A percentile compares a stretch with the other conserved stretches of the same genome.
Evolutionary conservation across 2,888 invertebrate species (phyloP).

Genomic region (Pterostichus niger): DNA sequence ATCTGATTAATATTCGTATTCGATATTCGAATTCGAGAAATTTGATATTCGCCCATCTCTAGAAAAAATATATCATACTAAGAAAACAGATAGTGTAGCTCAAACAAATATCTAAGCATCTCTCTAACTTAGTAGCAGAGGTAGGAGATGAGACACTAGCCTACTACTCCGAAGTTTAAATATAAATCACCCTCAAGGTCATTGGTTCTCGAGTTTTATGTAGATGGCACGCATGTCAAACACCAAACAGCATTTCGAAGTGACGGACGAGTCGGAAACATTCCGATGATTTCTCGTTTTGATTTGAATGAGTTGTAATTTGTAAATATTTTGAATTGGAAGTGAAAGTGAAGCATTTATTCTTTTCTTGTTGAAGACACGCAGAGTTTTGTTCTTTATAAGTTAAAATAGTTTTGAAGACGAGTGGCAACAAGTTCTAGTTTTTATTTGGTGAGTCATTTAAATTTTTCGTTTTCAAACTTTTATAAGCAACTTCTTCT

Average conservation of each 20-base stretch:
- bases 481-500: too few relatives aligned
- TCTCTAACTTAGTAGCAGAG: neutral
- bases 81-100: too few relatives aligned
- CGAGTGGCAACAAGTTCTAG: too few relatives aligned
- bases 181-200: slow-evolving; percentile 40
- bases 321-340: slow-evolving; percentile 27
- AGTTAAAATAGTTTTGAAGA: neutral
- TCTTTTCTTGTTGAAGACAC: neutral
- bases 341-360: neutral
- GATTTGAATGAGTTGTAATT: neutral
- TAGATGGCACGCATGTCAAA: slow-evolving; percentile 37
- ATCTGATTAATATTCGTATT: too few relatives aligned
- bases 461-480: too few relatives aligned
- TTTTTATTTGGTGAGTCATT: too few relatives aligned
- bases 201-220: neutral
- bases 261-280: neutral
- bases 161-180: slow-evolving; percentile 9
- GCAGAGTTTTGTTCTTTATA: neutral
- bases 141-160: neutral
- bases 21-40: too few relatives aligned
- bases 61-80: too few relatives aligned
- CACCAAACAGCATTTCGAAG: neutral
- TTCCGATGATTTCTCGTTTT: neutral
- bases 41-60: too few relatives aligned
- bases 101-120: too few relatives aligned